Base-by-base conservation (phyloP, 2,113 vertebrate species). In the Petroica traversi region DNA sequence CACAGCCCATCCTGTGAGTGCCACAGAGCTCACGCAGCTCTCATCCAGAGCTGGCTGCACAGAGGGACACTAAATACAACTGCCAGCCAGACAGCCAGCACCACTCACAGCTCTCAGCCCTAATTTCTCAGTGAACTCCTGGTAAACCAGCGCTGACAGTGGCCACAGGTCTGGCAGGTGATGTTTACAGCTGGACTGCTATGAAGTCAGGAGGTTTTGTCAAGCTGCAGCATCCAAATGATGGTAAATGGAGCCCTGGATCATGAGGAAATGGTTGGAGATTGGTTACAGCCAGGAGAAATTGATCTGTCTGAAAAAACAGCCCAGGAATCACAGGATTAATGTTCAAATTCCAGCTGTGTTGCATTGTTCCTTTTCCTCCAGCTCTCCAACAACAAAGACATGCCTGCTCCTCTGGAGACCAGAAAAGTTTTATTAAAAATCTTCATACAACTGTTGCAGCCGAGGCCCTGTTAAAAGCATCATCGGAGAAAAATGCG, bases 371-470 rank as follows among this genome's bases (percentile, higher is more conserved):
- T 97, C 96, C 96, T 93, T 96, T 95, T 97, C 97, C 97, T 97
- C 96, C 66, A 98, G 96, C 96, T 93, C 95, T 95, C 95, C 95
- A 93, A 98, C 97, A 98, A 98, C 97, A 98, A 98, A 98, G 97
- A 97, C 96, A 48, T 92, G 95, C 93, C 96, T 97, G 93, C 95
- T 97, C 95, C 98, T 98, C 98, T 78, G 95, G 97, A 97, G 98
- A 98, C 89, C 82, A 97, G 96, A 91, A 94, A 97, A 97, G 83
- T 97, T 97, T 98, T 98, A 98, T 98, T 98, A 98, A 98, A 98
- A 98, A 96, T 98, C 97, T 98, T 98, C 97, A 95, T 95, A 97
- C 92, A 91, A 97, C 92, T 57, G 96, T 94, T 98, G 96, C 96
- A 97, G 95, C 20, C 17, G 97, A 97, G 95, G 96, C 92, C 95